Base-by-base conservation (phyloP, 2,888 invertebrate species). In the Temnothorax ravouxi region DNA sequence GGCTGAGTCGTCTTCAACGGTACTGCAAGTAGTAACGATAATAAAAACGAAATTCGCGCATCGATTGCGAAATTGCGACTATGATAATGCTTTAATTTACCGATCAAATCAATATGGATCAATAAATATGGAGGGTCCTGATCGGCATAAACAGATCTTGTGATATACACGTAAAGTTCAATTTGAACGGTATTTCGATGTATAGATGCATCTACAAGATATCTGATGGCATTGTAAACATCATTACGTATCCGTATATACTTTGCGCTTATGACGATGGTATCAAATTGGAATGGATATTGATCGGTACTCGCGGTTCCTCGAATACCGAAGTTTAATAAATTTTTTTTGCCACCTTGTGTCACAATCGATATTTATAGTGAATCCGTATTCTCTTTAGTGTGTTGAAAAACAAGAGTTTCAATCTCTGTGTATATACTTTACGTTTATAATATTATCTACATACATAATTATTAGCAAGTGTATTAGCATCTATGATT, bases 1-100 rank as follows among this genome's bases (percentile, higher is more conserved):
- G 91, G 92, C 72, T 93, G 92, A 88, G 62, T 47, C 76, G 29
- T 62, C 82, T 86, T 64, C 67, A 59, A 66, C 66, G 85, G 64
- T 84, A 85, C 67, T 82, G 79, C 62, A 86, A 87, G 44, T 71
- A 75, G 13, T 81, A 80, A 76, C 54, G n/a, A 75, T 72, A 76
- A 81, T 44, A 44, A 59, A 59, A 61, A 38, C 21, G n/a, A 66
- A 75, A 75, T n/a, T 61, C 44, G 41, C 41, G 29, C 21, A 50
- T 50, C 21, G 15, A 15, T 54, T 71, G 18, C 11, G 21, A 38
- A 38, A 56, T 6, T 74, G 15, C 4, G n/a, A 29, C 1, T 56
- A 77, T 29, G 25, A 59, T 69, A 64, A 54, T 64, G 21, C 29
- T 34, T 77, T 38, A 56, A 15, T 34, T 79, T 47, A 67, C 15